A percentile compares a stretch with the other conserved stretches of the same genome.
These are phyloP conservation scores for Austrolebias charrua DNA, from an alignment of 2,797 vertebrate species.

Conservation along the genomic window DNA sequence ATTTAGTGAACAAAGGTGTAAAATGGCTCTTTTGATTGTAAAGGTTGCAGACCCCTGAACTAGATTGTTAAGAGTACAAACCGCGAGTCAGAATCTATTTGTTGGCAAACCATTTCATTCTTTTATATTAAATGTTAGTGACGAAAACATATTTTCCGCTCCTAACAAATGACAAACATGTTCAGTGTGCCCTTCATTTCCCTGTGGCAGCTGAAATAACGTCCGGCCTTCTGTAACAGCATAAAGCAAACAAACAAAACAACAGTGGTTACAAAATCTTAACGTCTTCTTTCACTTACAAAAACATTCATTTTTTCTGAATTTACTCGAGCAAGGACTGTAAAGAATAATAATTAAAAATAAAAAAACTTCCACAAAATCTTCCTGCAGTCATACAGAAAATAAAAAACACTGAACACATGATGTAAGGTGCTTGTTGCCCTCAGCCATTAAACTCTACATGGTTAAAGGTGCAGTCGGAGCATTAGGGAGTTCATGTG, in stretches of 20 bases:
- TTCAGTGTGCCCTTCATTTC: background rate
- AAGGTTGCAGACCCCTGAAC: too few relatives aligned
- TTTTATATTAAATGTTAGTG: background rate
- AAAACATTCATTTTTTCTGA: background rate
- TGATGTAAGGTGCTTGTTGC: background rate
- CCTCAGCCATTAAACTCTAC: constrained; percentile 16
- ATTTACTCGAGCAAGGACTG: background rate
- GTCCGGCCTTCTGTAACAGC: background rate
- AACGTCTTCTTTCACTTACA: too few relatives aligned
- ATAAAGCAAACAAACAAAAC: background rate
- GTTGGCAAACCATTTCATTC: too few relatives aligned
- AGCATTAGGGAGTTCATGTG: constrained; percentile 16
- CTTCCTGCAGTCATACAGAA: too few relatives aligned
- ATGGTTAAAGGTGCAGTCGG: constrained; percentile 37
- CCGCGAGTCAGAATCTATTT: background rate
- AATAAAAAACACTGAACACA: background rate
- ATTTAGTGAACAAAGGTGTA: too few relatives aligned
- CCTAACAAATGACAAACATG: background rate
- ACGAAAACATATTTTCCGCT: too few relatives aligned
- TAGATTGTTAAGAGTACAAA: background rate
- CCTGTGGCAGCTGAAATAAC: background rate
- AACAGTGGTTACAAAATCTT: too few relatives aligned
- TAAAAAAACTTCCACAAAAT: too few relatives aligned
- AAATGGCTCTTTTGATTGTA: too few relatives aligned
- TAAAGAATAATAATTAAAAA: background rate